Base-by-base conservation (phyloP, 2,888 invertebrate species). In the Halictus ligatus region DNA sequence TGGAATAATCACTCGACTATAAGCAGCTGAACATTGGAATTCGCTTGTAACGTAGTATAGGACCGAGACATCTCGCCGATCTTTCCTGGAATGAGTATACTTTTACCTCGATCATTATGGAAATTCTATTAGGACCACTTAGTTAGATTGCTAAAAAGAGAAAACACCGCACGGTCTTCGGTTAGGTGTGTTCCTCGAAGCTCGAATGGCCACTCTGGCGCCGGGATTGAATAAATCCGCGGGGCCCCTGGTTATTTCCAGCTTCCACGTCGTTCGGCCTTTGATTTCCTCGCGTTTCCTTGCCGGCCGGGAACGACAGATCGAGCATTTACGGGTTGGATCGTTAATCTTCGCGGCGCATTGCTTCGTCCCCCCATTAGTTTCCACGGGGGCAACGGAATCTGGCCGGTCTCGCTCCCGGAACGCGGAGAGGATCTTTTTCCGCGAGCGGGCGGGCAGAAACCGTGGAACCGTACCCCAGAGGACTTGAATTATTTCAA, bases 401-500 rank as follows among this genome's bases (percentile, higher is more conserved):
- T 85, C 75, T 71, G 80, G 74, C 67, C 50, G 43, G 35, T 35
- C 12, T 29, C n/a, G 64, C 64, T 72, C n/a, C 60, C 71, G 75
- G 84, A 78, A 83, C 78, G 78, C 75, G 73, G 40, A 25, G 40
- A 25, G 78, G 58, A 83, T 83, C 75, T 71, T 83, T 75, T 83
- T 75, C 79, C 83, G 83, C 40, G 75, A 40, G 25, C 48, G 54
- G 3, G 54, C n/a, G n/a, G 4, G 58, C 12, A 58, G 58, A 58
- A 58, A 58, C 58, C 58, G 12, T 21, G 46, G 43, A 69, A 69
- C 69, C 29, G 50, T 54, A 78, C 46, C 78, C 69, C 48, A 50
- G 67, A 71, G 64, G 85, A 78, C 78, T 88, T 85, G 75, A 88
- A 88, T 88, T 88, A 85, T 88, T 82, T 86, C 79, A 81, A 87